These are phyloP conservation scores for Gavialis gangeticus DNA, from an alignment of 2,113 vertebrate species.

Conservation along the genomic window DNA sequence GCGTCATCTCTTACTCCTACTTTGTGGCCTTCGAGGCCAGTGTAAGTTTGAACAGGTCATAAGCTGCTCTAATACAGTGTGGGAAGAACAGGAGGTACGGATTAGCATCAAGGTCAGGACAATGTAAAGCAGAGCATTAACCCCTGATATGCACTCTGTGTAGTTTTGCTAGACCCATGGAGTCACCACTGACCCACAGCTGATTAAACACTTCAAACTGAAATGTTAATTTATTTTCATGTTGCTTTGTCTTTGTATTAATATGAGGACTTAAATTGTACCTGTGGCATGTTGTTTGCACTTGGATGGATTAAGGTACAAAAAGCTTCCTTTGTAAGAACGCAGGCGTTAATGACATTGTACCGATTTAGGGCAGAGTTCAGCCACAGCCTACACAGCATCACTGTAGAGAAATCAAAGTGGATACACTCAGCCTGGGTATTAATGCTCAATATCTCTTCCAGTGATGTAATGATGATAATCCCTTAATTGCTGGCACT, in stretches of 20 bases:
- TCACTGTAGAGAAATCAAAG: slow-evolving; percentile 59
- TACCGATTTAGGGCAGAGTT: slow-evolving; percentile 53
- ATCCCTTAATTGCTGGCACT: slow-evolving; percentile 71
- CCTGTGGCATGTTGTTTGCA: slow-evolving; percentile 56
- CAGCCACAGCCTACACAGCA: slow-evolving; percentile 48
- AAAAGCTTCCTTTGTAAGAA: slow-evolving; percentile 55
- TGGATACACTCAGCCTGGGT: slow-evolving; percentile 17
- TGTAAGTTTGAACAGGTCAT: not conserved
- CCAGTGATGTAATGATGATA: slow-evolving; percentile 59
- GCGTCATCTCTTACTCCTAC: not conserved
- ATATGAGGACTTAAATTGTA: slow-evolving; percentile 39
- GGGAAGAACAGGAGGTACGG: not conserved
- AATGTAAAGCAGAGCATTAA: slow-evolving; percentile 10
- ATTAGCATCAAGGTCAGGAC: not conserved
- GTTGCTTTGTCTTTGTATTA: not conserved
- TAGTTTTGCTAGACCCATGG: not conserved
- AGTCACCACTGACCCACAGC: slow-evolving; percentile 11
- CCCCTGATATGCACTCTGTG: not conserved
- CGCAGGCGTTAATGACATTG: slow-evolving; percentile 32
- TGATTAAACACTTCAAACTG: slow-evolving; percentile 22
- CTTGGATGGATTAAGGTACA: slow-evolving; percentile 59
- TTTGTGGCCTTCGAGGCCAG: not conserved
- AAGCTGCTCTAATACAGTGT: not conserved
- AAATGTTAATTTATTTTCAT: not conserved
- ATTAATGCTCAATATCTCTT: slow-evolving; percentile 51